Percentiles rank a stretch among this genome's conserved stretches.
Evolutionary conservation across 1,140 invertebrate species (phyloP).

Genomic region (Pemphigus obesinymphae): DNA sequence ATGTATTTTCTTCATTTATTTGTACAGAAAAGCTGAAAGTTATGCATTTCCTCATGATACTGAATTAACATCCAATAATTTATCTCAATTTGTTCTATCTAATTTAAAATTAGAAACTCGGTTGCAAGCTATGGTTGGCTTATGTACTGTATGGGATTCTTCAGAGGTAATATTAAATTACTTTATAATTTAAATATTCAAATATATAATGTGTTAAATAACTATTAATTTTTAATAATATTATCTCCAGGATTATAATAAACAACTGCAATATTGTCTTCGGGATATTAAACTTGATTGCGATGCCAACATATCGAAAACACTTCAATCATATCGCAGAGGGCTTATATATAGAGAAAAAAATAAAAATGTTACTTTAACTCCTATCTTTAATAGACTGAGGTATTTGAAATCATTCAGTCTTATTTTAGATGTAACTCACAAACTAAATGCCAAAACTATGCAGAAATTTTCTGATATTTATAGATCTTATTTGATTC

Average conservation of each 20-base stretch:
- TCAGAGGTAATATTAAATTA: slow-evolving; percentile 42
- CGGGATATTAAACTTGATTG: slow-evolving; percentile 24
- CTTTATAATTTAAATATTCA: not conserved
- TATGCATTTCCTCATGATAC: slow-evolving; percentile 61
- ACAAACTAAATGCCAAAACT: slow-evolving; percentile 22
- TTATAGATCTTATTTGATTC: slow-evolving; percentile 9
- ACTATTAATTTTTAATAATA: not conserved
- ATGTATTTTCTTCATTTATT: not conserved
- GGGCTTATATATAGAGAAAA: slow-evolving; percentile 14
- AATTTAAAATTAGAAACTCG: slow-evolving; percentile 54
- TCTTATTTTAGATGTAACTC: slow-evolving; percentile 28
- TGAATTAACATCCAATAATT: slow-evolving; percentile 62
- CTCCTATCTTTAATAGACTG: slow-evolving; percentile 20
- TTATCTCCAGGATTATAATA: not conserved
- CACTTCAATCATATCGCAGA: slow-evolving; percentile 28
- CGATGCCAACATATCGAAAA: slow-evolving; percentile 22
- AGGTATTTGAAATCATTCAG: slow-evolving; percentile 28
- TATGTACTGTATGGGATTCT: slow-evolving; percentile 43
- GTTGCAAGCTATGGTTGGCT: slow-evolving; percentile 43
- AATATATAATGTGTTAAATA: not conserved
- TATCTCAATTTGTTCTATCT: slow-evolving; percentile 67
- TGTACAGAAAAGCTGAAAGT: slow-evolving; percentile 67
- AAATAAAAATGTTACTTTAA: slow-evolving; percentile 21
- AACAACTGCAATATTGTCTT: slow-evolving; percentile 17
- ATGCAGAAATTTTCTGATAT: slow-evolving; percentile 16